Base-by-base conservation (phyloP, 2,113 vertebrate species). In the Piaya cayana region DNA sequence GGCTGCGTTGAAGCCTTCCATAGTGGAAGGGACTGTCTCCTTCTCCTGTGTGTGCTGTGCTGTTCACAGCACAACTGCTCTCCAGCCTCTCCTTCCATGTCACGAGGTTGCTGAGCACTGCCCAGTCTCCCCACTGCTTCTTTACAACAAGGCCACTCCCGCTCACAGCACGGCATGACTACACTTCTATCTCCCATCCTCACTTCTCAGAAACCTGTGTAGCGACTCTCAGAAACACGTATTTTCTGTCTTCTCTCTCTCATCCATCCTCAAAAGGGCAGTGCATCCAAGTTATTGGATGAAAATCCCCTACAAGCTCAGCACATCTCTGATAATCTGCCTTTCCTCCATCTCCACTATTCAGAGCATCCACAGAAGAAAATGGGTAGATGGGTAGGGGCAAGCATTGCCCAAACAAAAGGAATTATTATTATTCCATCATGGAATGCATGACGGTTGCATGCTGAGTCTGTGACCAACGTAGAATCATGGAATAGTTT, bases 31-130 rank as follows among this genome's bases (percentile, higher is more conserved):
- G 25, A 21, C 21, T 19, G 5, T 32, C 26, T 55, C 27, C 22
- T 32, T 30, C 45, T 22, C 9, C 9, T 7, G 1, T 2, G 1
- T n/a, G 15, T 2, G 3, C 29, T 17, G 23, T 42, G 52, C n/a
- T 36, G 32, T 10, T 49, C 76, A 45, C 36, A n/a, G 49, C 19
- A 21, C 68, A 62, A 2, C 34, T 45, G 22, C 69, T 69, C 29
- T 52, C 58, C 45, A 20, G 42, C 10, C n/a, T 17, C 27, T 39
- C 12, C 27, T 22, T 32, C 21, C 27, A 23, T 59, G 56, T 30
- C 42, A 37, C 1, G 0, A 79, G 30, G 49, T 3, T 47, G 47
- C 70, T 15, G 39, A 47, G 45, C 59, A 27, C 37, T 60, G 37
- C 60, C 9, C 0, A 0, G 15, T 15, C 21, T 45, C 39, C 45